Conservation (phyloP, 2,888 invertebrate species). For the Hirtodrosophila confusa region DNA sequence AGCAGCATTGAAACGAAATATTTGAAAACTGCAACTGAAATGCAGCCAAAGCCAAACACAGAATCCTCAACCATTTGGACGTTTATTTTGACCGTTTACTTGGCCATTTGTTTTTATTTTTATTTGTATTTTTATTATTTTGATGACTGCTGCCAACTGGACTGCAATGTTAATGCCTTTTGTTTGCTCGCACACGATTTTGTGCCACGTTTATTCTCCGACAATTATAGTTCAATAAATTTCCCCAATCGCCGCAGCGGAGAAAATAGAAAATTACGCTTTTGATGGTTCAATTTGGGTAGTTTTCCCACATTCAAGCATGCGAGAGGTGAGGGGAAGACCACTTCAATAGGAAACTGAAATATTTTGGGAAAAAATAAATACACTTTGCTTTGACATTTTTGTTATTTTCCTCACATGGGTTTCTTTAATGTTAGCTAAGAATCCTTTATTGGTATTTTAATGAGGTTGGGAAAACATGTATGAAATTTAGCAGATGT, state of each 20-base stretch:
- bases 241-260: slow-evolving; percentile 41
- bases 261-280: slow-evolving; percentile 35
- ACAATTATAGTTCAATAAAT: slow-evolving; percentile 60
- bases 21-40: slow-evolving; percentile 51
- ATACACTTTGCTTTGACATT: too few species aligned
- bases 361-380: too few species aligned
- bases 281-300: slow-evolving; percentile 44
- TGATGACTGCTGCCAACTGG: slow-evolving; percentile 31
- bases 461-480: too few species aligned
- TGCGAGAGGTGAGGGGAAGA: neutral
- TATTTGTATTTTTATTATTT: slow-evolving; percentile 28
- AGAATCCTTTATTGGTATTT: too few species aligned
- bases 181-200: slow-evolving; percentile 2
- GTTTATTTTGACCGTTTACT: slow-evolving; percentile 41
- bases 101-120: slow-evolving; percentile 43
- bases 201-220: slow-evolving; percentile 19
- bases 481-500: too few species aligned
- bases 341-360: too few species aligned
- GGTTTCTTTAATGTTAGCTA: too few species aligned
- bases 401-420: too few species aligned
- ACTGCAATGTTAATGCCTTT: slow-evolving; percentile 21
- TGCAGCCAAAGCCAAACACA: slow-evolving; percentile 33
- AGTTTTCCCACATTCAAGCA: slow-evolving; percentile 10
- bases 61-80: slow-evolving; percentile 37
- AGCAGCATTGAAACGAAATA: slow-evolving; percentile 27